Base-by-base conservation (phyloP, 2,113 vertebrate genomes). In the Chlorodrepanis virens region DNA sequence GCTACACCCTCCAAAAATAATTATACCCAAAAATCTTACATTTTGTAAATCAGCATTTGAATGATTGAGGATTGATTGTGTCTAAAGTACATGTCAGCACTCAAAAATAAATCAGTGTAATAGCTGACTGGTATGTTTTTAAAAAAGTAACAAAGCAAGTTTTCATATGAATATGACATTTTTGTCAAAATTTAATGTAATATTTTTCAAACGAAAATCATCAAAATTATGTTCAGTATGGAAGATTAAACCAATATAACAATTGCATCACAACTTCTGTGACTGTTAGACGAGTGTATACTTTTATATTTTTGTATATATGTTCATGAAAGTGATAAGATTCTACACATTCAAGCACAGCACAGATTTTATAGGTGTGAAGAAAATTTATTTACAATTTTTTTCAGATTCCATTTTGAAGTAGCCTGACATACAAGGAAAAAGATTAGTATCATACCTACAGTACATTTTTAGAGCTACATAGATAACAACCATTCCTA, bases 91-190 rank as follows among this genome's bases (percentile, higher is more conserved):
- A 47, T 31, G 2, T 53, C 45, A 90, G 24, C 12, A 44, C n/a
- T 57, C 52, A 82, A 76, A 83, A 86, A 54, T 21, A 76, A 54
- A 69, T 31, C 35, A 20, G 4, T 52, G 24, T 52, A 78, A 47
- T 63, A 72, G 4, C 15, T 53, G 21, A 12, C 5, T 64, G 24
- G 33, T 50, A 39, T 9, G 0, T 45, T 61, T 3, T 49, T 1
- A 5, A n/a, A 75, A 82, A 64, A 60, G 28, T 4, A 60, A 29
- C 1, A 35, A 52, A 82, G 6, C 3, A 85, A 82, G 2, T 54
- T 76, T 33, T 6, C 40, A 42, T 35, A 37, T 63, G 44, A 76
- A n/a, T 31, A 68, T 3, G 23, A 27, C 4, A 56, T 56, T 29
- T 40, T 56, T 56, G 22, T 5, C 35, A 35, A 25, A 72, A 91